Base-by-base conservation (phyloP, 2,888 invertebrate genomes). In the Papilio demoleus region DNA sequence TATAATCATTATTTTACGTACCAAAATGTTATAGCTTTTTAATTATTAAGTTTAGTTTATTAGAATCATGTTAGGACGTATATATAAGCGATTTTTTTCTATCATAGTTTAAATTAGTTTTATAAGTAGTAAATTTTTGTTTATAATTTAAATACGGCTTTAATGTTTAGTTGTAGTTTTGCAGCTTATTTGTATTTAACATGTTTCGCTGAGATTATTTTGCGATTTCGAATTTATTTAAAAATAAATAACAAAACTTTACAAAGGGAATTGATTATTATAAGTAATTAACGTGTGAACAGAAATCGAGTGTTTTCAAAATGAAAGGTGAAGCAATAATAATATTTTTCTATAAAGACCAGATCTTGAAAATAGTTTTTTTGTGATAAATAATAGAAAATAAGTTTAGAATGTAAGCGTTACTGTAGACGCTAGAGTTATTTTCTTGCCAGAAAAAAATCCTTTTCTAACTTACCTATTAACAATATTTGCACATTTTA, bases 11-110 rank as follows among this genome's bases (percentile, higher is more conserved):
- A 70, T 72, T 67, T 70, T 64, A 70, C 64, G 67, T 75, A 77
- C 73, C 75, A 77, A 79, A 79, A 77, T 76, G 40, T 58, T 60
- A 73, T 76, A 79, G 77, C 70, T 76, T 79, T 74, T 75, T 79
- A 72, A 75, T n/a, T n/a, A 77, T 76, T 76, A 77, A 24, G 67
- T 64, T 71, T 80, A 80, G 77, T 27, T 66, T 71, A 72, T 70
- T 71, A 71, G 73, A 71, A 72, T 62, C 61, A 50, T 31, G 22
- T 50, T 38, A 62, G 42, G 14, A 19, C 24, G 14, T 24, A 38
- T 36, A n/a, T n/a, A n/a, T n/a, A n/a, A n/a, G n/a, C n/a, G n/a
- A n/a, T n/a, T n/a, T n/a, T n/a, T n/a, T n/a, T n/a, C n/a, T n/a
- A 17, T 24, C 38, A n/a, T 47, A 36, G 9, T 47, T 36, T 17